Evolutionary conservation across 2,888 invertebrate species (phyloP), one percentile per base, ranked within the genome.

Genomic region (Hipparchia semele): DNA sequence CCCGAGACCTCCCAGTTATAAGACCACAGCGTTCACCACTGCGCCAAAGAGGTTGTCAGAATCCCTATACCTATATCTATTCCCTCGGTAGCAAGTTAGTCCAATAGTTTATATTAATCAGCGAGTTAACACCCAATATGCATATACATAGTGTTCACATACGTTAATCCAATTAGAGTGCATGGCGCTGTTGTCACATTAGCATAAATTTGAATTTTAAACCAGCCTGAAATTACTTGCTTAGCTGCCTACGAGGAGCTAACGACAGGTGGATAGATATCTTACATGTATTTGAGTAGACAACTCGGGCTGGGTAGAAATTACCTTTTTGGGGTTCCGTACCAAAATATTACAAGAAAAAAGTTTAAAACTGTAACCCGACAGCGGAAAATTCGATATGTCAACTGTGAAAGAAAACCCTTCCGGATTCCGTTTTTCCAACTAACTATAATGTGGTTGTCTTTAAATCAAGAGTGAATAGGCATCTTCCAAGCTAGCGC

Each of bases 161-260:
- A 81, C 82, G 82, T 86, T 89, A 89, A 91, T 90, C 90, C 91
- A 92, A 92, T 91, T 91, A 92, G 88, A 78, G 85, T 80, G 84
- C 76, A 79, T 79, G 77, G 80, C 79, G 81, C 86, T 79, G 80
- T 86, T 23, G 88, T 90, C 90, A 87, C 86, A 91, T 92, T 92
- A 87, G 79, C 91, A 92, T 92, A 83, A 79, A 90, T 92, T 91
- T 89, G 81, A 90, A 91, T 89, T 91, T 90, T 87, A 91, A 90
- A 91, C 84, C 79, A 84, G 84, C 81, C 83, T 74, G 84, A 86
- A 87, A 88, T 87, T 87, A 88, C 87, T 85, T 80, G 82, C 85
- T 82, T 78, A 53, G 10, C 49, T 51, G 10, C 82, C 82, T 84
- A 80, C 81, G 60, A 80, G 75, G 77, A 71, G 66, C 46, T 67